phyloP scores from a whole-genome alignment of 2,797 vertebrate genomes.

The Neoniphon sammara region DNA sequence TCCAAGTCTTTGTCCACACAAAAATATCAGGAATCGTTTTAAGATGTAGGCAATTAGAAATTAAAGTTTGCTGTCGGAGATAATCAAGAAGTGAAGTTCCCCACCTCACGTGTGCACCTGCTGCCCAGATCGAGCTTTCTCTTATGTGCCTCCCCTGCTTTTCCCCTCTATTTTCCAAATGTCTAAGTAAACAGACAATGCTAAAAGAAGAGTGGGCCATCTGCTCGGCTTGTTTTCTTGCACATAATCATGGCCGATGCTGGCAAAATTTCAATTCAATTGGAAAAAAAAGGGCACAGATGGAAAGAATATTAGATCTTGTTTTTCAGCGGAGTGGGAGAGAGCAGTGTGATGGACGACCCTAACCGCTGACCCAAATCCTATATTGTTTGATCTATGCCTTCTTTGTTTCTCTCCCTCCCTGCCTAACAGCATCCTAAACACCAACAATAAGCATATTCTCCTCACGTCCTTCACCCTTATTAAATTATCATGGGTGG shows the following conservation, averaged over 20 bases:
- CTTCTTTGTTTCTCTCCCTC: background rate
- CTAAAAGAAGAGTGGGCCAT: background rate
- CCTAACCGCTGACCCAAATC: background rate
- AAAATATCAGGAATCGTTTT: no score
- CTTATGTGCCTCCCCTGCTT: background rate
- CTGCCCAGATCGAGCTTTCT: no score
- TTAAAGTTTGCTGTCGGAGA: background rate
- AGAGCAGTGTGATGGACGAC: background rate
- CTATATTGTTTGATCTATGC: background rate
- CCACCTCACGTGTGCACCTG: background rate
- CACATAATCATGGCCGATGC: background rate
- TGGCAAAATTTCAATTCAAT: no score
- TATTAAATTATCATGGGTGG: constrained; percentile 42
- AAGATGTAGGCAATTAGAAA: constrained; percentile 3
- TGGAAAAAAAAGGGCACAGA: background rate
- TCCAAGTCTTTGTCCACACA: background rate
- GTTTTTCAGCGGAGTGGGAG: background rate
- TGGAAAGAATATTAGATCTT: background rate
- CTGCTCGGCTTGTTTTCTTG: background rate
- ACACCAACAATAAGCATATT: constrained; percentile 8
- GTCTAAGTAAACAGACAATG: no score
- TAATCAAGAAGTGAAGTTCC: background rate
- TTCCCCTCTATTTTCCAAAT: background rate
- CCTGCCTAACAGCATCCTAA: background rate
- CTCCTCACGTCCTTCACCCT: constrained; percentile 2